A percentile compares a stretch with the other conserved stretches of the same genome.
These are phyloP conservation scores for Itoplectis maculator DNA, from an alignment of 2,888 invertebrate genomes.

Conservation along the genomic window DNA sequence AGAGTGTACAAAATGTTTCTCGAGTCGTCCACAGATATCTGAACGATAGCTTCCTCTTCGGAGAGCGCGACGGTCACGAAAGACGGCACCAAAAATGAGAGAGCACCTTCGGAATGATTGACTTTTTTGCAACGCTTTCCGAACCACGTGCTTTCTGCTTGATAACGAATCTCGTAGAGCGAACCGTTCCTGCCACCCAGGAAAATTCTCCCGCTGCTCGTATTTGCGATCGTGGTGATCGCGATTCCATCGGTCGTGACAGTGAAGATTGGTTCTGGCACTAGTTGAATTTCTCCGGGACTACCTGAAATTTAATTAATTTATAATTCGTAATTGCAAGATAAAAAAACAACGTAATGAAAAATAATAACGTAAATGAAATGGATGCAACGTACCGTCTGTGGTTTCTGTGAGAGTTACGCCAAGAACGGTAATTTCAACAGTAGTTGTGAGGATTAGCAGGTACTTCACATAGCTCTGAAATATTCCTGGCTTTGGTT, in stretches of 20 bases:
- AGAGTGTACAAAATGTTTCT: slow-evolving; percentile 95
- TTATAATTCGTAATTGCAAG: neutral
- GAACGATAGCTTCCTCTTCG: slow-evolving; percentile 95
- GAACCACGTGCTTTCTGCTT: slow-evolving; percentile 96
- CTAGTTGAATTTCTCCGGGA: slow-evolving; percentile 93
- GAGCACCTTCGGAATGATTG: slow-evolving; percentile 95
- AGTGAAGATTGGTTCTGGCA: slow-evolving; percentile 97
- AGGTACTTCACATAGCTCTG: slow-evolving; percentile 96
- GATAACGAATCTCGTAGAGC: slow-evolving; percentile 97
- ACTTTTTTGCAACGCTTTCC: slow-evolving; percentile 97
- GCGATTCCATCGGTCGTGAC: slow-evolving; percentile 95
- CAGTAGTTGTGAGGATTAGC: slow-evolving; percentile 96
- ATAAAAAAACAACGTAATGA: slow-evolving; percentile 69
- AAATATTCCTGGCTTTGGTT: slow-evolving; percentile 95
- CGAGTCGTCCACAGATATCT: slow-evolving; percentile 95
- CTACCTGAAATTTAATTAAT: slow-evolving; percentile 79
- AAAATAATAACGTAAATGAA: slow-evolving; percentile 70
- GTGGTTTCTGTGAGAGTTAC: slow-evolving; percentile 85
- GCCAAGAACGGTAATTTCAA: slow-evolving; percentile 96
- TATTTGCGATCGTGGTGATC: slow-evolving; percentile 93
- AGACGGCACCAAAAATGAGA: slow-evolving; percentile 95
- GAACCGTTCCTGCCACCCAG: slow-evolving; percentile 97
- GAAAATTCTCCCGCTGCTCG: slow-evolving; percentile 95
- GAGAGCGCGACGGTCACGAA: slow-evolving; percentile 94
- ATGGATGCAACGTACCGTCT: slow-evolving; percentile 76